phyloP scores from a whole-genome alignment of 30 jellyfish, hydroid and myxozoan genomes.

The Aurelia aurita region DNA sequence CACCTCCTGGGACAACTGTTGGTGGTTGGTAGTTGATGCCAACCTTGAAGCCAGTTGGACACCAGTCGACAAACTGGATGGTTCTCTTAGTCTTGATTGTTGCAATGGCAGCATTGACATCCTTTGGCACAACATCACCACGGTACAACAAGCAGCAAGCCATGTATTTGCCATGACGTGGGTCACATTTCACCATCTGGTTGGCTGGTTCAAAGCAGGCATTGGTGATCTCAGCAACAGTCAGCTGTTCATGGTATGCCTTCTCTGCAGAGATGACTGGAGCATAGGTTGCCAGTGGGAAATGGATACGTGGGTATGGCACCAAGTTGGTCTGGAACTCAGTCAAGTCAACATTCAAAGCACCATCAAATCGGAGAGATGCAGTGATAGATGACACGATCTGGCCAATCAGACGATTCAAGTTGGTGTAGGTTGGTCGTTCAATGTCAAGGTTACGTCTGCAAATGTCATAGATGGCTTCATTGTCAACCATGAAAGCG shows the following conservation, averaged over 20 bases:
- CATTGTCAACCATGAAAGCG: slow-evolving; percentile 94
- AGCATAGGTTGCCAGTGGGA: slow-evolving; percentile 94
- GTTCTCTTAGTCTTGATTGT: slow-evolving; percentile 96
- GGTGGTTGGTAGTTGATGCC: slow-evolving; percentile 99
- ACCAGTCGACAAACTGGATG: slow-evolving; percentile 98
- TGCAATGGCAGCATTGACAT: slow-evolving; percentile 96
- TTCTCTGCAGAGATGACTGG: slow-evolving; percentile 93
- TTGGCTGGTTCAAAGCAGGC: slow-evolving; percentile 99
- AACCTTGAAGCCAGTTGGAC: slow-evolving; percentile 99
- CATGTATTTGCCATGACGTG: slow-evolving; percentile 97
- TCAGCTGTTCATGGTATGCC: slow-evolving; percentile 94
- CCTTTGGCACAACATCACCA: slow-evolving; percentile 98
- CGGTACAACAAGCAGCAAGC: slow-evolving; percentile 97
- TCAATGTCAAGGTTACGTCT: slow-evolving; percentile 91
- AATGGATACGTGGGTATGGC: slow-evolving; percentile 97
- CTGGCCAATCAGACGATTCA: slow-evolving; percentile 91
- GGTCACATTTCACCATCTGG: slow-evolving; percentile 98
- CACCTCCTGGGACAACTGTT: slow-evolving; percentile 99
- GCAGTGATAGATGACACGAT: slow-evolving; percentile 92
- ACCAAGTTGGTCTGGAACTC: slow-evolving; percentile 97
- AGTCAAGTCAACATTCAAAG: slow-evolving; percentile 92
- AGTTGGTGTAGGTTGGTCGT: slow-evolving; percentile 92
- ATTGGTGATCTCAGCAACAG: slow-evolving; percentile 95
- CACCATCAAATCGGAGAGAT: slow-evolving; percentile 94
- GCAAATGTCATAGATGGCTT: slow-evolving; percentile 94